These are phyloP conservation scores for Nephrotoma flavescens DNA, from an alignment of 2,888 invertebrate species.

Conservation along the genomic window DNA sequence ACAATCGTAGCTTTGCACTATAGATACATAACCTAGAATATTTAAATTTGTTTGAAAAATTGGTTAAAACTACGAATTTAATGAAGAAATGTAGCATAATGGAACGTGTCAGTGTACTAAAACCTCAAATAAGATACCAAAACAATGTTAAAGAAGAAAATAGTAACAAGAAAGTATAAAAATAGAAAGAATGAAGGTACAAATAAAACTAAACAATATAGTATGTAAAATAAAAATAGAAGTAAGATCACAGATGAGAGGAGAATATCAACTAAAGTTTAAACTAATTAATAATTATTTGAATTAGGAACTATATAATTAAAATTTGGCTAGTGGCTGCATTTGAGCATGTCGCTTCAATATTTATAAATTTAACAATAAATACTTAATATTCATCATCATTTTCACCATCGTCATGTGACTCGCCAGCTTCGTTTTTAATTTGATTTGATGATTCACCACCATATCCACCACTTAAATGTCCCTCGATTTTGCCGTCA, in stretches of 20 bases:
- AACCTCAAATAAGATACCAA: background rate
- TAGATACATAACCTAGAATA: background rate
- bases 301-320: background rate
- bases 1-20: background rate
- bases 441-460: background rate
- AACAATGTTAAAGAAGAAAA: background rate
- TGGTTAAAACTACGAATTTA: background rate
- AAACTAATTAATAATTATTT: background rate
- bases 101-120: background rate
- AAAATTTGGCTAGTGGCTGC: background rate
- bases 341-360: background rate
- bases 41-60: background rate
- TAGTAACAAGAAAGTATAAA: background rate
- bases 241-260: background rate
- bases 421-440: background rate
- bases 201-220: background rate
- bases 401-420: background rate
- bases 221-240: background rate
- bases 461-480: slow-evolving; percentile 9
- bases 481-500: slow-evolving; percentile 26
- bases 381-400: background rate
- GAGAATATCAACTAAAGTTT: background rate
- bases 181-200: background rate
- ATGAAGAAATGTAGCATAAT: background rate
- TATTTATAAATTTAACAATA: background rate